Evolutionary conservation across 2,888 invertebrate species (phyloP).

Genomic region (Tholera decimalis): DNA sequence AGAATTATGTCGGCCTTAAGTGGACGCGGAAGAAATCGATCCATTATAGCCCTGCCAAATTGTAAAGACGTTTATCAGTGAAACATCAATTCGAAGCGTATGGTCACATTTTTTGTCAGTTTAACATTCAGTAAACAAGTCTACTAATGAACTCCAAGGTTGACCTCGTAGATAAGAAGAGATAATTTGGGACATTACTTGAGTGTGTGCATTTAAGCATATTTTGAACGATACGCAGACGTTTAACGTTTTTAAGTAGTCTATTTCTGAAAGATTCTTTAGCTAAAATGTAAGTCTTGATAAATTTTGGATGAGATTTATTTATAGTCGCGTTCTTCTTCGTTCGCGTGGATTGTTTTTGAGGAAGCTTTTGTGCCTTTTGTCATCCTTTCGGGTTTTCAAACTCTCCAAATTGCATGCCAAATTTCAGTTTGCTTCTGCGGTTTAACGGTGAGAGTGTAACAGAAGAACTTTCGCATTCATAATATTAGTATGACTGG

Average conservation of each 20-base stretch:
- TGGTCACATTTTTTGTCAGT: conserved; percentile 76
- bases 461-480: too few relatives aligned
- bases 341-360: too few relatives aligned
- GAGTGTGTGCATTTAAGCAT: conserved; percentile 75
- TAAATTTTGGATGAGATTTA: conserved; percentile 36
- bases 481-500: too few relatives aligned
- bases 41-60: conserved; percentile 78
- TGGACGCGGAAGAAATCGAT: conserved; percentile 84
- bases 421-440: too few relatives aligned
- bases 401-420: too few relatives aligned
- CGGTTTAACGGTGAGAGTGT: too few relatives aligned
- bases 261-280: conserved; percentile 42
- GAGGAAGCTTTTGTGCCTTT: too few relatives aligned
- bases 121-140: conserved; percentile 83
- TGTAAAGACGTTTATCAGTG: conserved; percentile 66
- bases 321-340: too few relatives aligned
- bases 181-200: conserved; percentile 86
- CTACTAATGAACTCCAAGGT: conserved; percentile 86
- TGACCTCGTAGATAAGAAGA: conserved; percentile 87
- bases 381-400: too few relatives aligned
- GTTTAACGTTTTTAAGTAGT: conserved; percentile 39
- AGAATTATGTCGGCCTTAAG: conserved; percentile 81
- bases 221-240: conserved; percentile 66
- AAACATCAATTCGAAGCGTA: conserved; percentile 50
- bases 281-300: conserved; percentile 33